These are phyloP conservation scores for Sebastes baramenuke DNA, from an alignment of 2,797 vertebrate genomes.

Conservation along the genomic window DNA sequence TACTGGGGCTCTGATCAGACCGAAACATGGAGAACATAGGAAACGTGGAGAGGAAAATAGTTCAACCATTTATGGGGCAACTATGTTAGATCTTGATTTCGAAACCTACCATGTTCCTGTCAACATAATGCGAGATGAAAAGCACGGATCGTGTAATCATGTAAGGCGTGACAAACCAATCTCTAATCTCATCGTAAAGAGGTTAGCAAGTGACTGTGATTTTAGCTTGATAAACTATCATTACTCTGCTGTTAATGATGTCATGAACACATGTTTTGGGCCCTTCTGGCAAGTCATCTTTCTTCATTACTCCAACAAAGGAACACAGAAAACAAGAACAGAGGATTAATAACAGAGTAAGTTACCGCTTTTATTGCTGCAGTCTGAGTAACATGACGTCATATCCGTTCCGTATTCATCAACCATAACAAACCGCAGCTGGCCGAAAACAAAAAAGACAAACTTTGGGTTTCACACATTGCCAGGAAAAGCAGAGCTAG, in stretches of 20 bases:
- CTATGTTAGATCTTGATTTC: slow-evolving; percentile 11
- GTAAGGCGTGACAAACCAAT: not conserved
- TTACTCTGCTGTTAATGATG: slow-evolving; percentile 49
- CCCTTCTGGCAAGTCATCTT: not conserved
- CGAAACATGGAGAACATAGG: slow-evolving; percentile 50
- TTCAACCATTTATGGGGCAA: slow-evolving; percentile 37
- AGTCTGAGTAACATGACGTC: no score
- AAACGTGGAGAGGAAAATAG: slow-evolving; percentile 57
- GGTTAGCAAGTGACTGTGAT: slow-evolving; percentile 11
- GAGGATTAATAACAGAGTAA: not conserved
- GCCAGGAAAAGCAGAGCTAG: no score
- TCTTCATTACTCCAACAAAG: not conserved
- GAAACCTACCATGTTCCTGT: not conserved
- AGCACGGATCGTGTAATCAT: not conserved
- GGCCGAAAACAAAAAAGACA: no score
- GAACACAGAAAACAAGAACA: not conserved
- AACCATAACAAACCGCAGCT: no score
- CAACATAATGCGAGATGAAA: slow-evolving; percentile 22
- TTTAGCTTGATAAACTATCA: slow-evolving; percentile 52
- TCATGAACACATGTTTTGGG: slow-evolving; percentile 40
- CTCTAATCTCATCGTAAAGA: slow-evolving; percentile 26
- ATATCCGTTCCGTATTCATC: no score
- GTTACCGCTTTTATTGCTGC: no score
- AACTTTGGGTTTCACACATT: no score
- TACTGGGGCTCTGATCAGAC: slow-evolving; percentile 53